A percentile compares a stretch with the other conserved stretches of the same genome.
Evolutionary conservation across 1,140 invertebrate genomes (phyloP).

Genomic region (Drosophila bocki): DNA sequence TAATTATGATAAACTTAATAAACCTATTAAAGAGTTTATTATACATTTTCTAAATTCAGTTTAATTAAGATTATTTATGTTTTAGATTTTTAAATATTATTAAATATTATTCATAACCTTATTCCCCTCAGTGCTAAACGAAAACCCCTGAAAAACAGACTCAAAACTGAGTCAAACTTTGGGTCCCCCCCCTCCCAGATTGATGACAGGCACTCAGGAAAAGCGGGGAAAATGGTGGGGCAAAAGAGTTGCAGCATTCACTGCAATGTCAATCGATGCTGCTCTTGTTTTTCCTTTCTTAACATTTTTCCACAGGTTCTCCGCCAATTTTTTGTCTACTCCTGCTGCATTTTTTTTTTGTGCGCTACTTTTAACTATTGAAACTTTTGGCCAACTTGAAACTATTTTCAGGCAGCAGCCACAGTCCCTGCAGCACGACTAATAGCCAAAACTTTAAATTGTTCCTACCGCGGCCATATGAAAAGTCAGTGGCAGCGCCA

Average conservation of each 20-base stretch:
- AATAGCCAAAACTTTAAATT: constrained; percentile 83
- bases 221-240: constrained; percentile 5
- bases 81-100: not conserved
- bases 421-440: constrained; percentile 44
- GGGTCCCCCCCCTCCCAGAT: constrained; percentile 44
- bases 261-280: constrained; percentile 75
- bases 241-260: constrained; percentile 40
- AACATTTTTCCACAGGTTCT: constrained; percentile 37
- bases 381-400: constrained; percentile 78
- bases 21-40: not conserved
- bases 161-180: constrained; percentile 40
- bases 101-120: not conserved
- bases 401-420: constrained; percentile 62
- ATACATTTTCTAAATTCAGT: not conserved
- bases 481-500: constrained; percentile 65
- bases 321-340: not conserved
- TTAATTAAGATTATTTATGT: not conserved
- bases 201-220: constrained; percentile 51
- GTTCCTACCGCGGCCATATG: constrained; percentile 76
- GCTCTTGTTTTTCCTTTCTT: constrained; percentile 27
- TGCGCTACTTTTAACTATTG: constrained; percentile 42
- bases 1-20: too few relatives aligned
- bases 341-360: not conserved
- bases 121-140: constrained; percentile 9
- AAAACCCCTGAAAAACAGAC: constrained; percentile 11